Evolutionary conservation across 23 tunicate species (phyloP).

Genomic region (Halocynthia roretzi): DNA sequence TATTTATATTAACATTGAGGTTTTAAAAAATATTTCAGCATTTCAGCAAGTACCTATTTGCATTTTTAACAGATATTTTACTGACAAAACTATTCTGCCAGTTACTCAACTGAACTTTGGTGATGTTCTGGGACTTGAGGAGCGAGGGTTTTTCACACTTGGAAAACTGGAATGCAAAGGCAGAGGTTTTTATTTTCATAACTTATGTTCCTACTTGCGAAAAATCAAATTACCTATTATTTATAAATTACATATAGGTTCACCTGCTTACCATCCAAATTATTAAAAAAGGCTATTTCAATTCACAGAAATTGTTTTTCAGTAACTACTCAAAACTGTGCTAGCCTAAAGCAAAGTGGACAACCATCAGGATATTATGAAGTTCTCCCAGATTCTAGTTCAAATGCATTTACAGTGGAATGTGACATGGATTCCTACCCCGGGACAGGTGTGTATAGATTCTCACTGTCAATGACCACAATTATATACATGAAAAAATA

Average conservation of each 20-base stretch:
- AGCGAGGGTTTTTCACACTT: slow-evolving; percentile 55
- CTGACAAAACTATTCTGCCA: slow-evolving; percentile 55
- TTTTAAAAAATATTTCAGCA: no score
- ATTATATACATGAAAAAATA: no score
- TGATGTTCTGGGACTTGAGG: slow-evolving; percentile 62
- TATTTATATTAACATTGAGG: no score
- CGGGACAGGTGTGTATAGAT: not conserved
- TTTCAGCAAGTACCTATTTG: not conserved
- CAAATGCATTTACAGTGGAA: not conserved
- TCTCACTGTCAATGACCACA: no score
- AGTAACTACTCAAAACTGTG: not conserved
- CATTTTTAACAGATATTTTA: not conserved
- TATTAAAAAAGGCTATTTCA: no score
- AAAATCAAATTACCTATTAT: no score
- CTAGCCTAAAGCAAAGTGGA: not conserved
- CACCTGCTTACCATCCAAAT: no score
- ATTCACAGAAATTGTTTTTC: no score
- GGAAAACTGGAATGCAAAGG: slow-evolving; percentile 67
- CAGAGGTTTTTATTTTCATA: not conserved
- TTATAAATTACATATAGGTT: no score
- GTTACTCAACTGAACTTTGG: slow-evolving; percentile 64
- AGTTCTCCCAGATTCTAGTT: not conserved
- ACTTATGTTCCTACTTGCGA: no score
- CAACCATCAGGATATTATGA: not conserved
- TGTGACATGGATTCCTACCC: slow-evolving; percentile 8